Evolutionary conservation across 2,113 vertebrate genomes (phyloP), one percentile per base, ranked within the genome.

Genomic region (Phoenicopterus ruber): DNA sequence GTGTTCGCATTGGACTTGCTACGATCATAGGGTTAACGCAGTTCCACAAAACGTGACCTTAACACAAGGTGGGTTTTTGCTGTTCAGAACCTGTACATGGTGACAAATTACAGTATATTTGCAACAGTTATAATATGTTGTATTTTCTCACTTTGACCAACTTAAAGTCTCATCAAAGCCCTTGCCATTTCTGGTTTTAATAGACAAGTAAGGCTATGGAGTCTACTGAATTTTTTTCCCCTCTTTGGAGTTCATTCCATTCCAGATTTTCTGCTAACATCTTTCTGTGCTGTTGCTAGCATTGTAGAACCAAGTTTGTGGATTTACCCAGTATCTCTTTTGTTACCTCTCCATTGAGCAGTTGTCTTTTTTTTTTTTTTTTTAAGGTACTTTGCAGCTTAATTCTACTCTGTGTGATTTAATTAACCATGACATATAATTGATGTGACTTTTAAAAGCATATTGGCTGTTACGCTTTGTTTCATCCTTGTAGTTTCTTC

Each of bases 171-270:
- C 18, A 38, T 85, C 29, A 44, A 61, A 91, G 9, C 31, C 22
- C 29, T 81, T 80, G 32, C 4, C 8, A 7, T 72, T 95, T 69
- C 29, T 47, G 24, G 6, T 70, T 71, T 54, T 71, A 42, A 67
- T 40, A 58, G 47, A 19, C 4, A 36, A 22, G 20, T 42, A 55
- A 29, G 40, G 19, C 14, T 74, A 1, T 54, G 28, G 24, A 70
- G 26, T 67, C 32, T 58, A 2, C 28, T 72, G 40, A 32, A 0
- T 0, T 7, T 31, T 26, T 25, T 46, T 10, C 32, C 9, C 11
- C 4, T 32, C 34, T 12, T 42, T 63, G 21, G 18, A 31, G 8
- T 57, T 63, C 8, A 31, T 38, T 63, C 25, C 8, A 31, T 38
- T 63, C 25, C 8, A 61, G 2, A 5, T 67, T n/a, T 84, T 62